Base-by-base conservation (phyloP, 2,113 vertebrate genomes). In the Sminthopsis crassicaudata region DNA sequence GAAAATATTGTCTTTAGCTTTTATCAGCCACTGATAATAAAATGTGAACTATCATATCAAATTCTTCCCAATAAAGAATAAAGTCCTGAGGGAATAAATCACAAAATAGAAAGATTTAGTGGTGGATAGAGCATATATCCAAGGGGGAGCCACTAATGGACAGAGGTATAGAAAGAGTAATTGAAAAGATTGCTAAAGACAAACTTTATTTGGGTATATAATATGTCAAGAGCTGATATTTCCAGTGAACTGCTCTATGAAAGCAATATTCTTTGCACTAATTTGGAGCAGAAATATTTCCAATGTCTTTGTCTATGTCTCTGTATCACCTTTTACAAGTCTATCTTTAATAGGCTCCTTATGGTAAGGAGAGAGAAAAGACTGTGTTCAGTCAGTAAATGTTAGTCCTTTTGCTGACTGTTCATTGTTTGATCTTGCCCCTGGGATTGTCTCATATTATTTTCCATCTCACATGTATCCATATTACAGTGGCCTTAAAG, bases 21-120 rank as follows among this genome's bases (percentile, higher is more conserved):
- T 54, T 89, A 26, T 8, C 55, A 88, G 30, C 50, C 90, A 76
- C 57, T 90, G 94, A 94, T 51, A 76, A n/a, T 57, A 95, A 91
- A 60, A 60, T 3, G 24, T 14, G 42, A 42, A 12, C 46, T 91
- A 84, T 22, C n/a, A 19, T 48, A 2, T 36, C 57, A 84, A n/a
- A 84, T 84, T 84, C n/a, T 19, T 84, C 67, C 67, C 6, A 84
- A 12, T 46, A 90, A 93, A 93, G 23, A 53, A 36, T 27, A 36
- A 19, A 3, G 8, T 36, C 11, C 53, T 94, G 10, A 23, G 12
- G 19, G 51, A 90, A 6, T 90, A 94, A n/a, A 51, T 36, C 88
- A 55, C 2, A 53, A 46, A 54, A 92, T 27, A 92, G n/a, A 89
- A 4, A 94, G 67, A 91, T 36, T 30, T 88, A 27, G 6, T 91